These are phyloP conservation scores for Dromius quadrimaculatus DNA, from an alignment of 2,888 invertebrate genomes.

Conservation along the genomic window DNA sequence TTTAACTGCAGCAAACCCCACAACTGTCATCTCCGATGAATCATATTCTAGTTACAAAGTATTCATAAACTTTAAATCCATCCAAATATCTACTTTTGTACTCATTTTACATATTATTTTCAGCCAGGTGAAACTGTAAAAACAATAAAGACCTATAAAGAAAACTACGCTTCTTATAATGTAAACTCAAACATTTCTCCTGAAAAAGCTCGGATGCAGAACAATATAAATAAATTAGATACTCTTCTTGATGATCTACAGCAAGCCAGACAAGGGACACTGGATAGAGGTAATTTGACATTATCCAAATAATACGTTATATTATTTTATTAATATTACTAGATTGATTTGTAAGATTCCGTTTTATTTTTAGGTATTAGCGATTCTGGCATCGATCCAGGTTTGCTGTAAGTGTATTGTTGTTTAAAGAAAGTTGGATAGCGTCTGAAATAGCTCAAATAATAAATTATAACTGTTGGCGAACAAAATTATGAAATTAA, in stretches of 20 bases:
- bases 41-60: slow-evolving; percentile 64
- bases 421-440: slow-evolving; percentile 28
- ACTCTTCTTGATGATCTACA: slow-evolving; percentile 81
- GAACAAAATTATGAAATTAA: slow-evolving; percentile 3
- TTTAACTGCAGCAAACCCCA: slow-evolving; percentile 63
- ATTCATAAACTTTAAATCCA: too few relatives aligned
- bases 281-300: slow-evolving; percentile 58
- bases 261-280: slow-evolving; percentile 63
- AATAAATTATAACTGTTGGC: slow-evolving; percentile 29
- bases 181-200: slow-evolving; percentile 59
- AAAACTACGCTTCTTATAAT: slow-evolving; percentile 64
- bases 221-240: slow-evolving; percentile 82
- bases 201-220: slow-evolving; percentile 64
- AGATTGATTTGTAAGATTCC: slow-evolving; percentile 62
- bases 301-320: slow-evolving; percentile 43
- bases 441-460: slow-evolving; percentile 12
- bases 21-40: slow-evolving; percentile 64
- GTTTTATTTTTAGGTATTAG: slow-evolving; percentile 57
- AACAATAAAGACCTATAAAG: slow-evolving; percentile 63
- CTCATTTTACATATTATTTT: slow-evolving; percentile 12
- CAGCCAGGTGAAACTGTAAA: slow-evolving; percentile 65
- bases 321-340: background rate
- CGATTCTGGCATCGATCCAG: slow-evolving; percentile 63
- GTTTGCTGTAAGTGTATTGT: slow-evolving; percentile 62
- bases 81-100: background rate